These are phyloP conservation scores for Nowickia ferox DNA, from an alignment of 2,888 invertebrate genomes.

Conservation along the genomic window DNA sequence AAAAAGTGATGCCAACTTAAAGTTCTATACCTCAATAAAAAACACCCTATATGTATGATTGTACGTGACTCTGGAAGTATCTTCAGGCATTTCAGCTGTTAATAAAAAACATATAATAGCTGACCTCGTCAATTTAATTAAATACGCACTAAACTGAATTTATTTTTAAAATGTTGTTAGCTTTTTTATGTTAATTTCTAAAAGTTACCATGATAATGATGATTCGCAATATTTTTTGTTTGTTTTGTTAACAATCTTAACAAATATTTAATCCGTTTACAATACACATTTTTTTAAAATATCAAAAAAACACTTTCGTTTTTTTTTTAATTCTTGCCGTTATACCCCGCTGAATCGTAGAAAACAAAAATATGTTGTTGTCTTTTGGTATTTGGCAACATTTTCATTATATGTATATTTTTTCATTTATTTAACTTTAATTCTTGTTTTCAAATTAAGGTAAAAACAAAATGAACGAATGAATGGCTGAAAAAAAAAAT, in stretches of 20 bases:
- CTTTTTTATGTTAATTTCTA: conserved; percentile 41
- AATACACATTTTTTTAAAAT: background rate
- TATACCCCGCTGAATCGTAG: conserved; percentile 52
- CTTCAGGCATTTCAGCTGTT: conserved; percentile 18
- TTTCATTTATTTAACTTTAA: conserved; percentile 32
- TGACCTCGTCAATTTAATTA: conserved; percentile 49
- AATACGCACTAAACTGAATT: conserved; percentile 32
- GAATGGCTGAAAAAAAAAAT: conserved; percentile 16
- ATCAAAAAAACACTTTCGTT: conserved; percentile 45
- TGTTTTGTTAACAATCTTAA: background rate
- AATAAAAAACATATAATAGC: background rate
- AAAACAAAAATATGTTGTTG: conserved; percentile 46
- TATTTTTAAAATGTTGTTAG: background rate
- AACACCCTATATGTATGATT: background rate
- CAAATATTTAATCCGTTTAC: conserved; percentile 26
- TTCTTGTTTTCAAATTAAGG: conserved; percentile 60
- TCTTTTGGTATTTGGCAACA: conserved; percentile 41
- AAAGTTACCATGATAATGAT: conserved; percentile 32
- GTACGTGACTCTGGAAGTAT: background rate
- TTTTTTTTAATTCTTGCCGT: conserved; percentile 30
- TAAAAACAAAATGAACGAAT: conserved; percentile 32
- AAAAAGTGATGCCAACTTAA: no score
- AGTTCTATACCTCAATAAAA: no score
- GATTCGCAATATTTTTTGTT: conserved; percentile 25
- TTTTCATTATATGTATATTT: background rate